Conservation (phyloP, 2,888 invertebrate genomes). For the Stramonita haemastoma region DNA sequence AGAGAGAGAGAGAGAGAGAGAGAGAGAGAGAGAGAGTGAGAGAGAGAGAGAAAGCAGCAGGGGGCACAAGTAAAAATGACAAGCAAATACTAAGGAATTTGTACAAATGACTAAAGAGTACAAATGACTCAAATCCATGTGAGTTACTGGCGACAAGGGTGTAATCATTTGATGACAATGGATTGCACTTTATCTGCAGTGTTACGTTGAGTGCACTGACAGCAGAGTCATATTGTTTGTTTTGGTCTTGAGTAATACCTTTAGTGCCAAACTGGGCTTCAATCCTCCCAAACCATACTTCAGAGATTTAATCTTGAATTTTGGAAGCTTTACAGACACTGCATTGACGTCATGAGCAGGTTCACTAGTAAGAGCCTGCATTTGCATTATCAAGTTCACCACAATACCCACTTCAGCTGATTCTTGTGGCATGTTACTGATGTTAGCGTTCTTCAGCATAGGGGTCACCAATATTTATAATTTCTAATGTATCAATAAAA, state of each 20-base stretch:
- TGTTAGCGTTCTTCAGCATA: background rate
- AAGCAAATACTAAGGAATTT: too few species aligned
- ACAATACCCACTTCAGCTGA: background rate
- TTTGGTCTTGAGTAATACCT: background rate
- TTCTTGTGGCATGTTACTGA: background rate
- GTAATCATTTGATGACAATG: too few species aligned
- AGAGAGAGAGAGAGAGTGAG: too few species aligned
- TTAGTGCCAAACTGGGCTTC: background rate
- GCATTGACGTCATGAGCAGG: background rate
- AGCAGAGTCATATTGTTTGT: slow-evolving; percentile 1
- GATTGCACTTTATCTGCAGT: too few species aligned
- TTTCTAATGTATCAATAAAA: too few species aligned
- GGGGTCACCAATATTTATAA: too few species aligned
- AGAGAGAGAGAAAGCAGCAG: too few species aligned
- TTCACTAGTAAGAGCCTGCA: background rate
- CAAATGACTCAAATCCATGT: too few species aligned
- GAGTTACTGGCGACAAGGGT: too few species aligned
- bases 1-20: too few species aligned
- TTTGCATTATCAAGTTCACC: background rate
- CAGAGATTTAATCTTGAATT: slow-evolving; percentile 8
- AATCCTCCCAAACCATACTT: background rate
- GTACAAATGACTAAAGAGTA: too few species aligned
- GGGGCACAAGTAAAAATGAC: too few species aligned
- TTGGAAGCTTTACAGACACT: background rate
- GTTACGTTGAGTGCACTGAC: slow-evolving; percentile 3